Evolutionary conservation across 1,140 invertebrate genomes (phyloP).

Genomic region (Drosophila rhopaloa): DNA sequence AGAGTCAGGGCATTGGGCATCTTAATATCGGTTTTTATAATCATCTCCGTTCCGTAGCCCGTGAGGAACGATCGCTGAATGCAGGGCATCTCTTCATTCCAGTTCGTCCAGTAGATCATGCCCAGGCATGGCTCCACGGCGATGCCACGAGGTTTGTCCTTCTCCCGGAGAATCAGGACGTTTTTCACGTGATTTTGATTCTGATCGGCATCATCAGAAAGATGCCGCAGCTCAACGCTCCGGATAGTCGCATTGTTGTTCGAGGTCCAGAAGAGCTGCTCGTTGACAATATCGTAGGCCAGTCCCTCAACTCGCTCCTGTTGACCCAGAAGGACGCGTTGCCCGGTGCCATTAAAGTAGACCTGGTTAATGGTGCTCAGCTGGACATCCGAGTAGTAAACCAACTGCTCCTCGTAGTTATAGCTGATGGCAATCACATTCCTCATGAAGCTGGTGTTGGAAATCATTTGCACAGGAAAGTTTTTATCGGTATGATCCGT

Average conservation of each 20-base stretch:
- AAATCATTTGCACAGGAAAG: constrained; percentile 90
- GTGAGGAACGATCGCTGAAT: constrained; percentile 90
- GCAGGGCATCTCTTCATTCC: constrained; percentile 90
- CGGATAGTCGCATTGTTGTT: constrained; percentile 92
- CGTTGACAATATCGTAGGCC: constrained; percentile 88
- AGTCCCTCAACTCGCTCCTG: constrained; percentile 94
- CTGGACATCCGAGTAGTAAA: constrained; percentile 96
- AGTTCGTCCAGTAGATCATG: constrained; percentile 93
- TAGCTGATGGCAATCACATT: constrained; percentile 94
- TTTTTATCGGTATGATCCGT: constrained; percentile 89
- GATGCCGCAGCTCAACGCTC: constrained; percentile 85
- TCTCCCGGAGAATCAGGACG: constrained; percentile 88
- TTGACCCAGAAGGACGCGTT: constrained; percentile 89
- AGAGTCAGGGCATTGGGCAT: constrained; percentile 94
- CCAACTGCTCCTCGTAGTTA: constrained; percentile 88
- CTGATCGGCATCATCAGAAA: constrained; percentile 74
- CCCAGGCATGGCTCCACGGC: constrained; percentile 91
- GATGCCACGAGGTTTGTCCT: constrained; percentile 93
- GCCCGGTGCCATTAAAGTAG: constrained; percentile 92
- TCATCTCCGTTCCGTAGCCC: constrained; percentile 88
- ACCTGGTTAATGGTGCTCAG: constrained; percentile 92
- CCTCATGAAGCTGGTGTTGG: constrained; percentile 88
- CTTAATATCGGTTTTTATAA: constrained; percentile 91
- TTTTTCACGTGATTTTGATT: constrained; percentile 85
- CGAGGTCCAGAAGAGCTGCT: constrained; percentile 94